Conservation (phyloP, 2,888 invertebrate genomes). For the Eristalinus sepulchralis region DNA sequence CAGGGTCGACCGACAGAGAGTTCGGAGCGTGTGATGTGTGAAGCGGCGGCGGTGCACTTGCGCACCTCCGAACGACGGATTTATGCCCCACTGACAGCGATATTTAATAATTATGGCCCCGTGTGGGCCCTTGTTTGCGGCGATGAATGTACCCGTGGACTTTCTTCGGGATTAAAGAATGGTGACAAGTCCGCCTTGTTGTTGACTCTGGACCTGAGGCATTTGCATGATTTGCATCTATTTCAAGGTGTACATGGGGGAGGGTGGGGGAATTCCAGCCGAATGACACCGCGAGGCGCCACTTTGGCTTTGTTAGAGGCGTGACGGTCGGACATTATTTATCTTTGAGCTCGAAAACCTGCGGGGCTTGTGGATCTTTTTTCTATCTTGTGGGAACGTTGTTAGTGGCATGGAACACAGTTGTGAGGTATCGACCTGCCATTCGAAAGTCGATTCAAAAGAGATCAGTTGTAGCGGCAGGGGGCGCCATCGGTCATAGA, state of each 20-base stretch:
- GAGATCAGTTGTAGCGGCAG: too few relatives aligned
- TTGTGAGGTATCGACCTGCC: too few relatives aligned
- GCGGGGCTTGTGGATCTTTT: not conserved
- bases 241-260: not conserved
- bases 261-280: not conserved
- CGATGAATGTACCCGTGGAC: not conserved
- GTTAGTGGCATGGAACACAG: not conserved
- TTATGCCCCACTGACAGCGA: constrained; percentile 50
- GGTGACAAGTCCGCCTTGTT: constrained; percentile 41
- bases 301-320: constrained; percentile 1
- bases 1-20: not conserved
- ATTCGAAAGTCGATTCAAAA: too few relatives aligned
- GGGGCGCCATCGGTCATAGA: too few relatives aligned
- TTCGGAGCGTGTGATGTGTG: not conserved
- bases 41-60: not conserved
- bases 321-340: not conserved
- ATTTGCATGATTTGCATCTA: constrained; percentile 46
- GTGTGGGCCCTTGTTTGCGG: constrained; percentile 43
- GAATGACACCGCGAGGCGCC: constrained; percentile 28
- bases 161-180: constrained; percentile 20
- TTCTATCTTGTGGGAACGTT: not conserved
- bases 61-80: not conserved
- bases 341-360: not conserved
- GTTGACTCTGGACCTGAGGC: constrained; percentile 13
- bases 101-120: constrained; percentile 43